These are phyloP conservation scores for Paramacrobiotus metropolitanus DNA, from an alignment of 1,140 invertebrate species.

Conservation along the genomic window DNA sequence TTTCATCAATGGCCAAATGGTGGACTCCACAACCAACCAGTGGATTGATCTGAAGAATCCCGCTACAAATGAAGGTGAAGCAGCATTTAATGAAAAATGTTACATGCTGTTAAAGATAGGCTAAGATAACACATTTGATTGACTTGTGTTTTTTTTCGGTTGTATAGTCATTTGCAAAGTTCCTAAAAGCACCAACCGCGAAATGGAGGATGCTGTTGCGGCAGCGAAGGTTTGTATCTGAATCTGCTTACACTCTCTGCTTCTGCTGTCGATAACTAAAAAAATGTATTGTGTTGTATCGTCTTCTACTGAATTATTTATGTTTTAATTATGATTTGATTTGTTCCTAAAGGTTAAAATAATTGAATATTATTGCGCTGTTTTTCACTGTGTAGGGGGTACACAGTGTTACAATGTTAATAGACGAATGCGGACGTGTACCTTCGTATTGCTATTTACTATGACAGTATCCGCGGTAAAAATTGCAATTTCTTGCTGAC, in stretches of 20 bases:
- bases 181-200: slow-evolving; percentile 62
- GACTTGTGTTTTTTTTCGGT: not conserved
- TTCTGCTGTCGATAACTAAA: too few relatives aligned
- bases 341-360: too few relatives aligned
- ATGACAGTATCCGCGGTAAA: not conserved
- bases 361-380: too few relatives aligned
- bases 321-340: too few relatives aligned
- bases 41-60: slow-evolving; percentile 89
- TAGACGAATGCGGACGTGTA: too few relatives aligned
- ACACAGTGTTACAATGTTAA: too few relatives aligned
- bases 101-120: too few relatives aligned
- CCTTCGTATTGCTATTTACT: too few relatives aligned
- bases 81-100: not conserved
- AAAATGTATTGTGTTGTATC: too few relatives aligned
- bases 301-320: not conserved
- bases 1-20: slow-evolving; percentile 80
- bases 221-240: slow-evolving; percentile 37
- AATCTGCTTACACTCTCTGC: too few relatives aligned
- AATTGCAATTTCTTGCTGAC: not conserved
- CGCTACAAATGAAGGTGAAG: slow-evolving; percentile 46
- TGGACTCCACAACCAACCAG: slow-evolving; percentile 69
- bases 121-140: not conserved
- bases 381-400: too few relatives aligned
- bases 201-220: slow-evolving; percentile 73
- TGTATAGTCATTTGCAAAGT: slow-evolving; percentile 48